Evolutionary conservation across 2,888 invertebrate species (phyloP), one percentile per base, ranked within the genome.

Genomic region (Hylaea fasciaria): DNA sequence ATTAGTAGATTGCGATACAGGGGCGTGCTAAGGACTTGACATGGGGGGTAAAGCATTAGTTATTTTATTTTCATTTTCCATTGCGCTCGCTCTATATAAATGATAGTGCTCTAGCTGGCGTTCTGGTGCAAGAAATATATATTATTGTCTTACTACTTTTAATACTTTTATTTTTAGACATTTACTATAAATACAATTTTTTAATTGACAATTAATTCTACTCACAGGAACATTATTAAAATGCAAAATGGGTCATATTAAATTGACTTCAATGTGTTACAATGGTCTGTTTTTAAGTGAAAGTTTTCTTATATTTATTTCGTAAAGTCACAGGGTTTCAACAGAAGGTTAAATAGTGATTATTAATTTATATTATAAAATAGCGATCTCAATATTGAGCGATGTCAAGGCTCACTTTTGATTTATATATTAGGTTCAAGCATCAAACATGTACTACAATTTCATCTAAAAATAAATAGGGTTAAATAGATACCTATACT

Each of bases 401-500:
- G 59, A 50, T 69, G 59, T 62, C 49, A 66, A 59, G 57, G 62
- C 69, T 66, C 69, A 29, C 47, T 65, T 53, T 46, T 44, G 54
- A 37, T 3, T 49, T 11, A 39, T 44, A 60, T 35, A 55, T n/a
- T n/a, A 62, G 45, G 28, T 52, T 46, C 39, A 65, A 69, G 65
- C 66, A 48, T 66, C 55, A 62, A 60, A 62, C 53, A 54, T 22
- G 10, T n/a, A 58, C 62, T 65, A 62, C 61, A 61, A n/a, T 52
- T 57, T 62, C 46, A 48, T 65, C 67, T 67, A 67, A 64, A 69
- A 69, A 67, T 67, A 59, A 67, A 47, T 62, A 51, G 37, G 55
- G 53, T 58, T 53, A 14, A 39, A 56, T 60, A 61, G 8, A 46
- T 40, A 40, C 43, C 14, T 53, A 48, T 56, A 61, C 14, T 51